Base-by-base conservation (phyloP, 2,888 invertebrate genomes). In the Schrankia costaestrigalis region DNA sequence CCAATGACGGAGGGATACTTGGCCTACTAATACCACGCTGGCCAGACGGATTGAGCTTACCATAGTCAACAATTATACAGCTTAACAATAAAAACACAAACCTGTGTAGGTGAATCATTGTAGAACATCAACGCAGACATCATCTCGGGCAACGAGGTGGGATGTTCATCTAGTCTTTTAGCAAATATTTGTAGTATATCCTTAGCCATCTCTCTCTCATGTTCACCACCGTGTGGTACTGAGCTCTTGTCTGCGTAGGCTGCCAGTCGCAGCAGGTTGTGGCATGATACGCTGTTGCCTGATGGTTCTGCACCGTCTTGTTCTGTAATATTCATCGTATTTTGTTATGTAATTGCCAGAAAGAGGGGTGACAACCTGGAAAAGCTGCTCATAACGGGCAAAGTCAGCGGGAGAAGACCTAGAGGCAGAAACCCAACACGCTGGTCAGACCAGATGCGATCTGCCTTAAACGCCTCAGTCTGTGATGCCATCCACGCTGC, bases 251-350 rank as follows among this genome's bases (percentile, higher is more conserved):
- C 91, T 19, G 93, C 90, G 64, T 95, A 92, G 0, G 92, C 90
- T 0, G 93, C 90, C 12, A 97, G 83, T 3, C 95, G 89, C 15
- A 94, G 87, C 9, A 97, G 84, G 82, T 98, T 98, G 61, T 91
- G 90, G 11, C 94, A 93, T 0, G 97, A 89, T 0, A 97, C 93
- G 25, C 97, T 97, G 74, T 98, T 98, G 17, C 97, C 95, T 21
- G 94, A 94, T 0, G 98, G 98, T 68, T 98, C 97, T 0, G 97
- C 97, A 8, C 97, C 97, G 71, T 98, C 98, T 78, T 96, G 95
- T 73, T 96, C 97, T 97, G 21, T 33, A 39, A 21, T 26, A 11
- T 13, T 14, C n/a, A n/a, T n/a, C n/a, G n/a, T n/a, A n/a, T n/a
- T n/a, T n/a, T n/a, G n/a, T n/a, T n/a, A n/a, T n/a, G n/a, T n/a